Evolutionary conservation across 1,140 invertebrate species (phyloP).

Genomic region (Bilobella aurantiaca): DNA sequence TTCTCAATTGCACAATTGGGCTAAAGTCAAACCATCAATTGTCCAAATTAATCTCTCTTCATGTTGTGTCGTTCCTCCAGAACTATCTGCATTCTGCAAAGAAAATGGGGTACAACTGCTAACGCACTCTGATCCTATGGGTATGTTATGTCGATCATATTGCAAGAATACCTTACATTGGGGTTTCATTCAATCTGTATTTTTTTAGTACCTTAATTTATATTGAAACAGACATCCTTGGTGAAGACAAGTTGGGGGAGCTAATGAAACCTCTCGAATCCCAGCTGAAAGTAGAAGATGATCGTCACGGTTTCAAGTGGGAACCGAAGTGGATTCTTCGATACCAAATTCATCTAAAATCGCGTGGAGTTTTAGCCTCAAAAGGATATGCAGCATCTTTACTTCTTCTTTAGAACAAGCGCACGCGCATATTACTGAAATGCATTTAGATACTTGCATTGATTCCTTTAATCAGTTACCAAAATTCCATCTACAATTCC

Average conservation of each 20-base stretch:
- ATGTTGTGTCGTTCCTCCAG: slow-evolving; percentile 88
- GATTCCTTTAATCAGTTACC: not conserved
- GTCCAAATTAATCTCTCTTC: slow-evolving; percentile 90
- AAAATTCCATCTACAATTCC: too few relatives aligned
- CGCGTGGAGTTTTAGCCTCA: slow-evolving; percentile 72
- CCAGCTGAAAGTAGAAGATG: not conserved
- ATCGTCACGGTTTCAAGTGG: slow-evolving; percentile 17
- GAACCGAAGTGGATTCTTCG: slow-evolving; percentile 59
- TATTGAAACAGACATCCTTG: slow-evolving; percentile 48
- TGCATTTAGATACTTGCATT: not conserved
- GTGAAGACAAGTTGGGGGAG: slow-evolving; percentile 37
- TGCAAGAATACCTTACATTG: not conserved
- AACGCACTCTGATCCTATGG: slow-evolving; percentile 85
- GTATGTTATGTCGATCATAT: too few relatives aligned
- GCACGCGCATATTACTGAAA: too few relatives aligned
- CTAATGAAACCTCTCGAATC: slow-evolving; percentile 13
- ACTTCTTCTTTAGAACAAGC: not conserved
- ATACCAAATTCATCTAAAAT: slow-evolving; percentile 79
- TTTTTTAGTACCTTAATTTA: slow-evolving; percentile 36
- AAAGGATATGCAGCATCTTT: slow-evolving; percentile 57
- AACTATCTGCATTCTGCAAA: slow-evolving; percentile 77
- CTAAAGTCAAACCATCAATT: slow-evolving; percentile 73
- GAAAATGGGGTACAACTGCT: slow-evolving; percentile 82
- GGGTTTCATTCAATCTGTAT: not conserved
- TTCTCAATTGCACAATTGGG: slow-evolving; percentile 64